These are phyloP conservation scores for Gymnocypris eckloni DNA, from an alignment of 2,797 vertebrate species.

Conservation along the genomic window DNA sequence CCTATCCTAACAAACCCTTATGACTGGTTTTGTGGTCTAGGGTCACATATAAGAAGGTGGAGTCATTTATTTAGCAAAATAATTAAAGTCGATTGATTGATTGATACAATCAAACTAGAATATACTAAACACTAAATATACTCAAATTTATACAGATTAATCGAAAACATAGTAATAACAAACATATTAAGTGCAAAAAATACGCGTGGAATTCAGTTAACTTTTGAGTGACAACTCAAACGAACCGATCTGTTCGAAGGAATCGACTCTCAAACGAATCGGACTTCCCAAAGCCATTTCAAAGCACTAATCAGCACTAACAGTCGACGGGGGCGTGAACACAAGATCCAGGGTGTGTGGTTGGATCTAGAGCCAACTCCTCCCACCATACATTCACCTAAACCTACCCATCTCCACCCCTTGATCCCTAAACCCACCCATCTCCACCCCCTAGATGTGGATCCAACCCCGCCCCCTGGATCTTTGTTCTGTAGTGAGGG, in stretches of 20 bases:
- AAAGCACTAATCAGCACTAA: constrained; percentile 39
- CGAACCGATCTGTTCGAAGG: not conserved
- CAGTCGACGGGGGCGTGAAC: constrained; percentile 50
- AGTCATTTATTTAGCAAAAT: not conserved
- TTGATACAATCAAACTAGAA: not conserved
- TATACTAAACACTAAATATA: not conserved
- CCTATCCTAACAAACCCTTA: too few relatives aligned
- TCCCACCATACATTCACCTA: too few relatives aligned
- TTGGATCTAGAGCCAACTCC: too few relatives aligned
- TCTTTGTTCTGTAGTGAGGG: too few relatives aligned
- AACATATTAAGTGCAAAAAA: not conserved
- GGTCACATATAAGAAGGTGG: not conserved
- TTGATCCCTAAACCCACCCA: too few relatives aligned
- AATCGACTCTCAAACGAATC: constrained; percentile 1
- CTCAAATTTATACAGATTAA: not conserved
- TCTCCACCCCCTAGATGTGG: too few relatives aligned
- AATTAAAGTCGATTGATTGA: too few relatives aligned
- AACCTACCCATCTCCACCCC: too few relatives aligned
- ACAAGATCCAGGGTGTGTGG: too few relatives aligned
- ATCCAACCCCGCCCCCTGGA: too few relatives aligned
- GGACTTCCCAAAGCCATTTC: constrained; percentile 1
- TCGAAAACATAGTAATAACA: not conserved
- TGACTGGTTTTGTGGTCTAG: not conserved
- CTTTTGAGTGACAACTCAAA: not conserved
- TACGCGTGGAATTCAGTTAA: not conserved